A percentile compares a stretch with the other conserved stretches of the same genome.
phyloP scores from a whole-genome alignment of 2,888 invertebrate species.

The Macrophya annulata region DNA sequence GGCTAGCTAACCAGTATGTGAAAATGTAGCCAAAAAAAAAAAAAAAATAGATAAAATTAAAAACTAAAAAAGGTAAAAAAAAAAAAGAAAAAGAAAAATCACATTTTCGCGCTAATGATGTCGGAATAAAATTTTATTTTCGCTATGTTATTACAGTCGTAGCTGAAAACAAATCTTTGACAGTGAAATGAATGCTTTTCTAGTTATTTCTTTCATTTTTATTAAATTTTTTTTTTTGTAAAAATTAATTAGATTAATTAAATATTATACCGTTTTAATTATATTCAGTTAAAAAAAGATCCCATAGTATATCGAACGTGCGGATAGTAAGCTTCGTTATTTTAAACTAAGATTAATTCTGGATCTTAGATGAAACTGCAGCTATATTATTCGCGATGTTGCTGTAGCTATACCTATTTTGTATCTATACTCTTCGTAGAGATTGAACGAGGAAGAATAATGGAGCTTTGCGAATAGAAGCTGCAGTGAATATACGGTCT shows the following conservation, averaged over 20 bases:
- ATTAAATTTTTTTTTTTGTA: background rate
- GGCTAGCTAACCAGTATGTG: background rate
- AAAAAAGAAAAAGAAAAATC: too few relatives aligned
- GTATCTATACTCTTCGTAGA: background rate
- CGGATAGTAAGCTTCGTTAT: slow-evolving; percentile 19
- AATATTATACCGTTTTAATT: too few relatives aligned
- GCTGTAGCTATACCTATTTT: background rate
- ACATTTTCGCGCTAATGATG: slow-evolving; percentile 17
- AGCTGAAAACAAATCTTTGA: background rate
- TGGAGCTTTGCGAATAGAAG: background rate
- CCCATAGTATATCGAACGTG: background rate
- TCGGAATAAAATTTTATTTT: slow-evolving; percentile 15
- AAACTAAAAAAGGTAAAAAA: background rate
- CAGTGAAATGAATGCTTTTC: background rate
- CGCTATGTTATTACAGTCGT: background rate
- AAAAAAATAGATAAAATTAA: background rate
- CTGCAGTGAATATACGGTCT: background rate
- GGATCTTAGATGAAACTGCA: slow-evolving; percentile 28
- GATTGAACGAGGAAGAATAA: slow-evolving; percentile 19
- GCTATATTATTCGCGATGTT: background rate
- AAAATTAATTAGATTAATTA: too few relatives aligned
- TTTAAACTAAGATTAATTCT: slow-evolving; percentile 31
- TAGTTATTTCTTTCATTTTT: background rate
- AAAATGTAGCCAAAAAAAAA: background rate
- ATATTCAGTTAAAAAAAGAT: background rate